These are phyloP conservation scores for Cheilosia grossa DNA, from an alignment of 2,888 invertebrate genomes.

Conservation along the genomic window DNA sequence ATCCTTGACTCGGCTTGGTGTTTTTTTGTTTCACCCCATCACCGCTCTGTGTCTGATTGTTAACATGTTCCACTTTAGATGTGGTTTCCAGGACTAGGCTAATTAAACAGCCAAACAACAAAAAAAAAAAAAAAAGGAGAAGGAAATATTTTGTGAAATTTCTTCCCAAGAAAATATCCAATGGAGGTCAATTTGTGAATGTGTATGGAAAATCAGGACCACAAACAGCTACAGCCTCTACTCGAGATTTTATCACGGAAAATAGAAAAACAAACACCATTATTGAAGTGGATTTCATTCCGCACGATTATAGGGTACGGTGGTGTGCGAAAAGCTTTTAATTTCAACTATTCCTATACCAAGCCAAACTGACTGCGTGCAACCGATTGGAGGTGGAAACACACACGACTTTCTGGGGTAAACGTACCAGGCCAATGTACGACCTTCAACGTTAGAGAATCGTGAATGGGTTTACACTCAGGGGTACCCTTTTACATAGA, in stretches of 20 bases:
- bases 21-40: not conserved
- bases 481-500: conserved; percentile 61
- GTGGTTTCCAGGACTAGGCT: conserved; percentile 43
- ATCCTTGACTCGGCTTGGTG: conserved; percentile 43
- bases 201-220: conserved; percentile 1
- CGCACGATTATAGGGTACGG: conserved; percentile 8
- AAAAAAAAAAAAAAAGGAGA: too few species aligned
- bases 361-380: not conserved
- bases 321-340: conserved; percentile 36
- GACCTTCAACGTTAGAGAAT: conserved; percentile 79
- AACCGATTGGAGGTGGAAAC: not conserved
- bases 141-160: not conserved
- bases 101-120: conserved; percentile 39
- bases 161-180: conserved; percentile 11
- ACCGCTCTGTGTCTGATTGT: conserved; percentile 12
- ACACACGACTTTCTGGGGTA: conserved; percentile 77
- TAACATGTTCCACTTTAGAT: conserved; percentile 36
- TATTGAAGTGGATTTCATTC: conserved; percentile 36
- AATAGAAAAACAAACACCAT: conserved; percentile 5
- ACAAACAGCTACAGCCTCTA: not conserved
- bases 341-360: not conserved
- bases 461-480: conserved; percentile 69
- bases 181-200: conserved; percentile 49
- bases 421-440: conserved; percentile 80
- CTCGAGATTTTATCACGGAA: conserved; percentile 33